Evolutionary conservation across 2,113 vertebrate species (phyloP).

Genomic region (Bothrops jararaca): DNA sequence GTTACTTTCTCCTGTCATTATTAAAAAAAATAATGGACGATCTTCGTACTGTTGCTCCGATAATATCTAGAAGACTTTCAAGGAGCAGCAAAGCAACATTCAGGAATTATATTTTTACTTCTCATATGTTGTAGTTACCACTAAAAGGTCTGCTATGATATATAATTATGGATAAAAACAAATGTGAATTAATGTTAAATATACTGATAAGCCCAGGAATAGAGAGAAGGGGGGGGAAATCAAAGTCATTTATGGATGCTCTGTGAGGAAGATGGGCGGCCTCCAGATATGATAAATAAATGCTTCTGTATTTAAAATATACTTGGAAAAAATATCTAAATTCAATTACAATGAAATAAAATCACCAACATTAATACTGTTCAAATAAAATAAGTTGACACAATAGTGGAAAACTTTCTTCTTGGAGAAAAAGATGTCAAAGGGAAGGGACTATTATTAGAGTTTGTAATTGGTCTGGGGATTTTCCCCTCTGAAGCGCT

Average conservation of each 20-base stretch:
- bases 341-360: not conserved
- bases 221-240: not conserved
- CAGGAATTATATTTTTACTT: not conserved
- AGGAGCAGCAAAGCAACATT: slow-evolving; percentile 32
- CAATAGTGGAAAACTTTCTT: not conserved
- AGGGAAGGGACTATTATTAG: not conserved
- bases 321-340: not conserved
- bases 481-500: no score
- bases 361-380: not conserved
- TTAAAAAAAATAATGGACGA: slow-evolving; percentile 40
- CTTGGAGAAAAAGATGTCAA: not conserved
- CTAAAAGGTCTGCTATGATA: not conserved
- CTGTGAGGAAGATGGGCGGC: not conserved
- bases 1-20: slow-evolving; percentile 22
- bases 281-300: not conserved
- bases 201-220: fast-evolving
- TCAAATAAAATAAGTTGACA: not conserved
- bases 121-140: not conserved
- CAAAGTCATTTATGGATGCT: not conserved
- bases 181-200: not conserved
- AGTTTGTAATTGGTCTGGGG: not conserved
- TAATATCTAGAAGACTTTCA: slow-evolving; percentile 41
- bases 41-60: slow-evolving; percentile 45
- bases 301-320: not conserved
- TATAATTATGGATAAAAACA: not conserved